phyloP scores from a whole-genome alignment of 2,888 invertebrate genomes.

The Tetropium fuscum region DNA sequence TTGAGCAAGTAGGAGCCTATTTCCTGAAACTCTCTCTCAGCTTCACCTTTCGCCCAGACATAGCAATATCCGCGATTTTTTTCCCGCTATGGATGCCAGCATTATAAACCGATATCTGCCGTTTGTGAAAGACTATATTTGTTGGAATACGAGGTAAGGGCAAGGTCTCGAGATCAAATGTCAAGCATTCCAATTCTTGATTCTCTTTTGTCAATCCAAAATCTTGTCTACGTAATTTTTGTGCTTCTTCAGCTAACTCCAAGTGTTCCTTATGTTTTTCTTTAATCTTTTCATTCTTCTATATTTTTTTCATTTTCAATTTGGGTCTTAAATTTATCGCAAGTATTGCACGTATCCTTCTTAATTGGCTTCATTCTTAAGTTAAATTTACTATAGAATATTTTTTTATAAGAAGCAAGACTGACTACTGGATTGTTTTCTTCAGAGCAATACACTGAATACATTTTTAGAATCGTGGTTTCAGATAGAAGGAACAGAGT shows the following conservation, averaged over 20 bases:
- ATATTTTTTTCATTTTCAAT: not conserved
- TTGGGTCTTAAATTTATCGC: not conserved
- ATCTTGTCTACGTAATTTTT: not conserved
- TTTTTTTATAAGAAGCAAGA: not conserved
- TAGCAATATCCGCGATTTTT: slow-evolving; percentile 45
- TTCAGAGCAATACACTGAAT: not conserved
- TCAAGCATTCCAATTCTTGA: not conserved
- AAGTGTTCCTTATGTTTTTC: not conserved
- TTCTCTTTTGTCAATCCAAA: not conserved
- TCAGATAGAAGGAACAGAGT: not conserved
- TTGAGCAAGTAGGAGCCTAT: slow-evolving; percentile 26
- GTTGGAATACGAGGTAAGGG: not conserved
- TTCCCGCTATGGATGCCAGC: slow-evolving; percentile 38
- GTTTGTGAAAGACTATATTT: not conserved
- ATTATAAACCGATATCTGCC: slow-evolving; percentile 41
- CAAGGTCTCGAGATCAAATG: not conserved
- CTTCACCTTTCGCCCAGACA: slow-evolving; percentile 48
- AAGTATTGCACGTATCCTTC: not conserved
- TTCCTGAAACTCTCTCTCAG: slow-evolving; percentile 51
- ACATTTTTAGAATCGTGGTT: not conserved
- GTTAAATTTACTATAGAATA: not conserved
- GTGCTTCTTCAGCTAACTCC: not conserved
- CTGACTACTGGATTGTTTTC: not conserved
- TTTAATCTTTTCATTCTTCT: not conserved
- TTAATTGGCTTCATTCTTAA: not conserved